phyloP scores from a whole-genome alignment of 2,797 vertebrate species.

The Cyclopterus lumpus region DNA sequence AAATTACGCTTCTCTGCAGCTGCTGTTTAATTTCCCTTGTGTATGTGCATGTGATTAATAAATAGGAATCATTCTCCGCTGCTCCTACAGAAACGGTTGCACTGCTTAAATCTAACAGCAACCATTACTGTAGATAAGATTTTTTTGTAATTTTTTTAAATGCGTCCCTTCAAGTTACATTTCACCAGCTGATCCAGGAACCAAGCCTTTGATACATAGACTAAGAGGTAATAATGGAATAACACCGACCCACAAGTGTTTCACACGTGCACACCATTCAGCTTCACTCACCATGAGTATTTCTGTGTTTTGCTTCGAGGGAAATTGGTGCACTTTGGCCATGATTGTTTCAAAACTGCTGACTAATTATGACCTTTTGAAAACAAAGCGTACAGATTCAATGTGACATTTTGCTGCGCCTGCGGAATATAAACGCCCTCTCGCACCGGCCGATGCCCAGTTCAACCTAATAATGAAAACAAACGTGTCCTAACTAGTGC shows the following conservation, averaged over 20 bases:
- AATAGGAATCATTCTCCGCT: slow-evolving; percentile 63
- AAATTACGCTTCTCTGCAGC: slow-evolving; percentile 59
- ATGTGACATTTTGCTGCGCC: slow-evolving; percentile 75
- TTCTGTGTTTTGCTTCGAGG: slow-evolving; percentile 73
- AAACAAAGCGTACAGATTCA: slow-evolving; percentile 76
- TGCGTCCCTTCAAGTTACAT: slow-evolving; percentile 9
- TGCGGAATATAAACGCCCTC: slow-evolving; percentile 69
- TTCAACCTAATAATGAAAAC: slow-evolving; percentile 72
- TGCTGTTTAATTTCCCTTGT: slow-evolving; percentile 61
- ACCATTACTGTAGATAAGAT: slow-evolving; percentile 6
- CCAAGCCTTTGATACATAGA: slow-evolving; percentile 48
- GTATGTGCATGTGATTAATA: slow-evolving; percentile 37
- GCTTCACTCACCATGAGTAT: slow-evolving; percentile 63
- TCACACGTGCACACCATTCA: slow-evolving; percentile 63
- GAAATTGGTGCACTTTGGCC: slow-evolving; percentile 78
- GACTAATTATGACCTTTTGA: slow-evolving; percentile 80
- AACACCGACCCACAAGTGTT: slow-evolving; percentile 60
- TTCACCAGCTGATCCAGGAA: slow-evolving; percentile 38
- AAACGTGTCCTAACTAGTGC: slow-evolving; percentile 45
- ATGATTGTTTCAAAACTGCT: slow-evolving; percentile 78
- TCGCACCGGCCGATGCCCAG: slow-evolving; percentile 64
- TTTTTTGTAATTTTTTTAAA: too few relatives aligned
- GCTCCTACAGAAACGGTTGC: slow-evolving; percentile 46
- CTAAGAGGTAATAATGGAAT: slow-evolving; percentile 41
- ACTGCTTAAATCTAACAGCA: slow-evolving; percentile 30